Conservation (phyloP, 2,888 invertebrate genomes). For the Tillus elongatus region DNA sequence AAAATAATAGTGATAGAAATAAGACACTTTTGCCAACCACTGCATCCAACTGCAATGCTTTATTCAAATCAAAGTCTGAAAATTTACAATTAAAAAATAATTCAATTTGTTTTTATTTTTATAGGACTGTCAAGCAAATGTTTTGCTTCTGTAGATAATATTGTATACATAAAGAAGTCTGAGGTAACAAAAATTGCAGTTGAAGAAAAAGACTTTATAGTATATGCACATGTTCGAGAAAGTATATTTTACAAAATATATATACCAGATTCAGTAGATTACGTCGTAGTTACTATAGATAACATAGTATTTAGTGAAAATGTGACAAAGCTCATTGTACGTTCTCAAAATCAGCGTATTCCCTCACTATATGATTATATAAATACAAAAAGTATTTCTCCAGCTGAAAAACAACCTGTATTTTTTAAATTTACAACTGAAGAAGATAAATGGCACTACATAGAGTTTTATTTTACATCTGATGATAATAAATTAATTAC, state of each 20-base stretch:
- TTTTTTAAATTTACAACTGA: conserved; percentile 45
- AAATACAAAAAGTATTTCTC: conserved; percentile 16
- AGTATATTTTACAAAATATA: conserved; percentile 33
- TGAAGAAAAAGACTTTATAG: conserved; percentile 21
- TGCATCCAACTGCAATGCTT: no score
- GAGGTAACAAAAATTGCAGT: conserved; percentile 25
- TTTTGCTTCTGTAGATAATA: conserved; percentile 40
- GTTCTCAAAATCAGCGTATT: conserved; percentile 46
- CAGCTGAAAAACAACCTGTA: conserved; percentile 11
- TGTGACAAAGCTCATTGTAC: conserved; percentile 33
- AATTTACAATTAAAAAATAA: no score
- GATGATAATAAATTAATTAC: no score
- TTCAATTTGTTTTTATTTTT: conserved; percentile 35
- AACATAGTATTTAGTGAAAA: conserved; percentile 25
- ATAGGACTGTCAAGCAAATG: conserved; percentile 53
- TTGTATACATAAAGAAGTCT: conserved; percentile 25
- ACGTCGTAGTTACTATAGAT: conserved; percentile 27
- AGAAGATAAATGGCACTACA: conserved; percentile 53
- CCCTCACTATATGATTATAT: conserved; percentile 39
- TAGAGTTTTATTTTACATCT: conserved; percentile 37
- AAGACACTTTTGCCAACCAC: no score
- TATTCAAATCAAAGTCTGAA: no score
- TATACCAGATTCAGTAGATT: conserved; percentile 29
- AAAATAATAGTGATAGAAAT: no score
- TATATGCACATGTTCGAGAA: conserved; percentile 19